Conservation (phyloP, 2,113 vertebrate genomes). For the Apodemus sylvaticus region DNA sequence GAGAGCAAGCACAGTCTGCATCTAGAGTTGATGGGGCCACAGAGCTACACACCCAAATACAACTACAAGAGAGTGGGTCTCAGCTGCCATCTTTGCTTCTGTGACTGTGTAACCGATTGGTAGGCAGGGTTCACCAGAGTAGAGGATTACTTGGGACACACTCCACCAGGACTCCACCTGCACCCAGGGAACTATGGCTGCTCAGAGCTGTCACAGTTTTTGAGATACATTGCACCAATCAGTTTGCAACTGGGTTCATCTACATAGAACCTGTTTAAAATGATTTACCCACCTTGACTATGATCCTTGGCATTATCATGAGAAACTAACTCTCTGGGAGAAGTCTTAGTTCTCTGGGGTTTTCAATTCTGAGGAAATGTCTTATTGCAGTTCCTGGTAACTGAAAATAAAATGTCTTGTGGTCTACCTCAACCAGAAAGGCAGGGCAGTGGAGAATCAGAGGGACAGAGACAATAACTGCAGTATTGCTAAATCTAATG, state of each 20-base stretch:
- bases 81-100: too few species aligned
- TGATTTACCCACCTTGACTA: not conserved
- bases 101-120: too few species aligned
- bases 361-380: not conserved
- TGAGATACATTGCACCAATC: not conserved
- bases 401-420: not conserved
- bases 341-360: not conserved
- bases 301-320: not conserved
- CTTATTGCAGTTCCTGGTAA: not conserved
- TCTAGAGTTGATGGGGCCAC: too few species aligned
- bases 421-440: not conserved
- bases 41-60: too few species aligned
- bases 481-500: not conserved
- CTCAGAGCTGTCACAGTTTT: not conserved
- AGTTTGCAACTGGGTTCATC: not conserved
- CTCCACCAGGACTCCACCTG: too few species aligned
- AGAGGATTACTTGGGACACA: too few species aligned
- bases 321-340: constrained; percentile 14
- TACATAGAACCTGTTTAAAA: not conserved
- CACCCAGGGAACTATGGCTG: not conserved
- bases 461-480: not conserved
- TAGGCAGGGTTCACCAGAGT: too few species aligned
- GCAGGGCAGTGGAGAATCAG: not conserved
- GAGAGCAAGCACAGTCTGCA: too few species aligned
- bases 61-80: too few species aligned